These are phyloP conservation scores for Semaprochilodus insignis DNA, from an alignment of 2,797 vertebrate genomes.

Conservation along the genomic window DNA sequence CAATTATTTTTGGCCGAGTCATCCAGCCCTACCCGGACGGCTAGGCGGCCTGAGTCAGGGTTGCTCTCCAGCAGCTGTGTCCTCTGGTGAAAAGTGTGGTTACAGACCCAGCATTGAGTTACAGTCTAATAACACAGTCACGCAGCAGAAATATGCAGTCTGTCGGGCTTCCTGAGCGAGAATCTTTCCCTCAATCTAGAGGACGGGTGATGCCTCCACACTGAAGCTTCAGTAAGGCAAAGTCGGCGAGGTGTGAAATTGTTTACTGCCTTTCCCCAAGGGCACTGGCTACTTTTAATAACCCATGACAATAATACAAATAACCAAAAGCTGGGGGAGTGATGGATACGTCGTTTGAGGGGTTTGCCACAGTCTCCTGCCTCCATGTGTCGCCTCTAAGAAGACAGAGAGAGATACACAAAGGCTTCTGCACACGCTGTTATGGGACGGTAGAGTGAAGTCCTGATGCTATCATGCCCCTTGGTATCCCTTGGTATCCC, in stretches of 20 bases:
- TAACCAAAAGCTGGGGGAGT: not conserved
- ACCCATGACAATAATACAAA: conserved; percentile 26
- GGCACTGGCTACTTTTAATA: conserved; percentile 21
- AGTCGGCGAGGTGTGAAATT: conserved; percentile 52
- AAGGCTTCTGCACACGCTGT: conserved; percentile 1
- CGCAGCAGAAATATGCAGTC: conserved; percentile 28
- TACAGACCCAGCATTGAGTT: conserved; percentile 29
- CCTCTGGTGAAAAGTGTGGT: conserved; percentile 10
- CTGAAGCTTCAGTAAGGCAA: conserved; percentile 8
- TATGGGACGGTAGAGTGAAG: conserved; percentile 24
- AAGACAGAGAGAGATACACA: not conserved
- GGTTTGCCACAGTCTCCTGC: not conserved
- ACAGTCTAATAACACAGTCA: conserved; percentile 34
- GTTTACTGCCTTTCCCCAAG: conserved; percentile 43
- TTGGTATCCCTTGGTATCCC: conserved; percentile 22
- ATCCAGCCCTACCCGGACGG: not conserved
- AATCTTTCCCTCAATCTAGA: conserved; percentile 7
- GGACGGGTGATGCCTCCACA: not conserved
- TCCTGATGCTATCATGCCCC: conserved; percentile 18
- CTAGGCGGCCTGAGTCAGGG: not conserved
- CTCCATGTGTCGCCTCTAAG: not conserved
- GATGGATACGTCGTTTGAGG: conserved; percentile 12
- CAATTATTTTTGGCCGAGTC: not conserved
- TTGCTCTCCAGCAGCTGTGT: conserved; percentile 38
- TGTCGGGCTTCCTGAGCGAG: not conserved